phyloP scores from a whole-genome alignment of 2,888 invertebrate genomes.

The Parnassius smintheus region DNA sequence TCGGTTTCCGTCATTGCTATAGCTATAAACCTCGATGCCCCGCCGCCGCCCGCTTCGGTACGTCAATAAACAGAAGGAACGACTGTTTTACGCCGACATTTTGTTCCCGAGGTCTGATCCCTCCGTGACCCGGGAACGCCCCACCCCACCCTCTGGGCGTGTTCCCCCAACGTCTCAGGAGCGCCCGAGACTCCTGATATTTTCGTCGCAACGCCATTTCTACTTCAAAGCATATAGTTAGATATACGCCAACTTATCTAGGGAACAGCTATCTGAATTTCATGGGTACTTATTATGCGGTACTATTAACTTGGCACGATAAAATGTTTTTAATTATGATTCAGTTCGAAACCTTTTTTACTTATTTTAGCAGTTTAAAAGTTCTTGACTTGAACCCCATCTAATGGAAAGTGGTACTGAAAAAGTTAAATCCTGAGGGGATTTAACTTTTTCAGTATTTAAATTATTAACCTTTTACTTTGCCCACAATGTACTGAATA shows the following conservation, averaged over 20 bases:
- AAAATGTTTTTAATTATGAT: slow-evolving; percentile 5
- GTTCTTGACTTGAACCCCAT: no score
- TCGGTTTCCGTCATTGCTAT: slow-evolving; percentile 4
- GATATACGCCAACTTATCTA: slow-evolving; percentile 36
- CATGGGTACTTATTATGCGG: slow-evolving; percentile 26
- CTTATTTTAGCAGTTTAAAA: no score
- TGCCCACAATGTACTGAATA: no score
- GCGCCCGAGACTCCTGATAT: slow-evolving; percentile 54
- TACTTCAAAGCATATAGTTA: slow-evolving; percentile 33
- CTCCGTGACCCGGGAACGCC: slow-evolving; percentile 54
- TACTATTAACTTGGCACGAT: slow-evolving; percentile 1
- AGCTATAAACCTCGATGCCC: background rate
- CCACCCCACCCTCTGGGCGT: slow-evolving; percentile 41
- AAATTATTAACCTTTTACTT: no score
- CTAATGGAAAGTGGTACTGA: no score
- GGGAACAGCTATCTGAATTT: slow-evolving; percentile 38
- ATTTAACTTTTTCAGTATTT: no score
- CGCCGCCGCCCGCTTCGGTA: slow-evolving; percentile 14
- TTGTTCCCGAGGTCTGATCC: slow-evolving; percentile 52
- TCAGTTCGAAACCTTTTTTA: no score
- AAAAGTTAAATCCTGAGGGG: no score
- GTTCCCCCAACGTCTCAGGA: slow-evolving; percentile 43
- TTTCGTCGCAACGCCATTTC: slow-evolving; percentile 53
- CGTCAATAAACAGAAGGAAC: slow-evolving; percentile 49
- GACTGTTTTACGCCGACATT: slow-evolving; percentile 53